Evolutionary conservation across 1,140 invertebrate species (phyloP).

Genomic region (Leptinotarsa undecemlineata): DNA sequence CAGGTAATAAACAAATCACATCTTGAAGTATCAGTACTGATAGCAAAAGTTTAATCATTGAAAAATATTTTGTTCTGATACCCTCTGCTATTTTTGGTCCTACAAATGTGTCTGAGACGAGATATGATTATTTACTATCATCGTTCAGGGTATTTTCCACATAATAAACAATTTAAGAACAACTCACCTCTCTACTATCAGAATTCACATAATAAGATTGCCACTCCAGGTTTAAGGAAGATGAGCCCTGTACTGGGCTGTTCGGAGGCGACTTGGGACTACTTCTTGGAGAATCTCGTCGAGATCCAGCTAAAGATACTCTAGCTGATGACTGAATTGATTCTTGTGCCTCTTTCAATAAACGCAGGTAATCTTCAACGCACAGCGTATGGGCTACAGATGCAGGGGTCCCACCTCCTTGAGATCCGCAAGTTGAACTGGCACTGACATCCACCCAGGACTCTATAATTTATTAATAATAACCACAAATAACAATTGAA

Average conservation of each 20-base stretch:
- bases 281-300: slow-evolving; percentile 59
- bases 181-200: slow-evolving; percentile 53
- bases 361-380: slow-evolving; percentile 78
- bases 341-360: slow-evolving; percentile 86
- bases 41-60: no score
- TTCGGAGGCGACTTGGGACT: slow-evolving; percentile 90
- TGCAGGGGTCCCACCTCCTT: slow-evolving; percentile 65
- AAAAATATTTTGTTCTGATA: no score
- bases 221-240: slow-evolving; percentile 52
- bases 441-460: slow-evolving; percentile 79
- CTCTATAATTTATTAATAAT: slow-evolving; percentile 63
- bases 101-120: no score
- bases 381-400: slow-evolving; percentile 68
- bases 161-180: background rate
- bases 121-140: no score
- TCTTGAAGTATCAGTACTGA: no score
- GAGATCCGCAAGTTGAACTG: slow-evolving; percentile 56
- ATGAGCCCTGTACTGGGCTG: slow-evolving; percentile 66
- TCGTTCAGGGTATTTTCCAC: no score
- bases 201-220: slow-evolving; percentile 55
- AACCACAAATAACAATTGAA: background rate
- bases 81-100: no score
- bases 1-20: no score
- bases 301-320: slow-evolving; percentile 80
- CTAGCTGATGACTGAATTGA: slow-evolving; percentile 82